Evolutionary conservation across 2,888 invertebrate genomes (phyloP).

Genomic region (Erynnis tages): DNA sequence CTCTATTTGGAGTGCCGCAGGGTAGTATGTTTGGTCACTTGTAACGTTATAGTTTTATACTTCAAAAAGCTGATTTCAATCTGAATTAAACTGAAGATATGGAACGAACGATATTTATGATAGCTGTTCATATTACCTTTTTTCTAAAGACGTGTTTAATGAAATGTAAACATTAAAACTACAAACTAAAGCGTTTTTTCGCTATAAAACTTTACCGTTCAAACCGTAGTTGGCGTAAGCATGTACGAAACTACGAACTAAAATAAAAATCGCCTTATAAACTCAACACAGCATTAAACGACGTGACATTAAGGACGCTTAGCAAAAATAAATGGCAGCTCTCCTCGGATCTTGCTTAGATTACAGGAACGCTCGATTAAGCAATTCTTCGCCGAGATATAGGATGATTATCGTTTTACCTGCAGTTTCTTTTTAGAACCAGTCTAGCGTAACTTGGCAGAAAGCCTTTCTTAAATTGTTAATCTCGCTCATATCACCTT

Average conservation of each 20-base stretch:
- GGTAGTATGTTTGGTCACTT: too few relatives aligned
- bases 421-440: constrained; percentile 27
- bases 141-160: background rate
- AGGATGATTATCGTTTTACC: constrained; percentile 29
- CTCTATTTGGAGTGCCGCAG: too few relatives aligned
- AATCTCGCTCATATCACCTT: constrained; percentile 13
- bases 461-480: constrained; percentile 27
- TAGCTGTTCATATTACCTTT: background rate
- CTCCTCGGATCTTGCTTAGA: constrained; percentile 27
- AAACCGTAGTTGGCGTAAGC: constrained; percentile 3
- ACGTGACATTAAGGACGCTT: constrained; percentile 26
- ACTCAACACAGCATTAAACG: constrained; percentile 28
- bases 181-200: too few relatives aligned
- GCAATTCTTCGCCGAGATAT: constrained; percentile 27
- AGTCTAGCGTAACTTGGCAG: constrained; percentile 27
- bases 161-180: background rate
- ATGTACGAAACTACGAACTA: constrained; percentile 4
- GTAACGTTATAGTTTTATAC: too few relatives aligned
- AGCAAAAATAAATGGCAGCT: constrained; percentile 26
- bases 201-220: background rate
- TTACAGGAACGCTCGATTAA: constrained; percentile 28
- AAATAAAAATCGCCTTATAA: constrained; percentile 21
- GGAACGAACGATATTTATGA: too few relatives aligned
- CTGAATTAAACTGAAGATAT: too few relatives aligned
- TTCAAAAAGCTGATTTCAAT: too few relatives aligned